phyloP scores from a whole-genome alignment of 2,888 invertebrate species.

The Lamellibrachia satsuma region DNA sequence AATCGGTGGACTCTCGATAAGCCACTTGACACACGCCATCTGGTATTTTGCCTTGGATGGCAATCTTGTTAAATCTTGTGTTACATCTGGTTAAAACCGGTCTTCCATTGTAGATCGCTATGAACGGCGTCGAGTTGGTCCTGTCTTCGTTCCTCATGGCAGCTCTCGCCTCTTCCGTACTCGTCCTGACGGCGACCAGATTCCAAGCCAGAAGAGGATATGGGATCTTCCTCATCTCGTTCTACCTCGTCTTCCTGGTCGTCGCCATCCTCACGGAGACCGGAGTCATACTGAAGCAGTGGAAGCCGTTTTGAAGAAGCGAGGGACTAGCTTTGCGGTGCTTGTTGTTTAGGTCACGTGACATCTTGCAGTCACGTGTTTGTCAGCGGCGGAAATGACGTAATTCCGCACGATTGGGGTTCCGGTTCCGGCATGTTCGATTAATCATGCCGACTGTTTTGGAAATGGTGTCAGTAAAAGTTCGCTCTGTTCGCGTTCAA shows the following conservation, averaged over 20 bases:
- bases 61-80: not conserved
- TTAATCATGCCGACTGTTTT: not conserved
- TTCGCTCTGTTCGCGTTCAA: not conserved
- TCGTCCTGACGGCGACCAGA: conserved; percentile 66
- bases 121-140: conserved; percentile 64
- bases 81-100: not conserved
- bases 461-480: not conserved
- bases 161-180: conserved; percentile 65
- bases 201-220: conserved; percentile 68
- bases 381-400: conserved; percentile 8
- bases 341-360: not conserved
- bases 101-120: conserved; percentile 27
- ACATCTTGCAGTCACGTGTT: not conserved
- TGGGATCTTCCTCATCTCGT: conserved; percentile 66
- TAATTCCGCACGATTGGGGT: not conserved
- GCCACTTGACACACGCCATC: not conserved
- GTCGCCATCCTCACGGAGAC: conserved; percentile 69
- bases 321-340: not conserved
- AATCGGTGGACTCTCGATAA: too few species aligned
- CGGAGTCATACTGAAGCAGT: conserved; percentile 44
- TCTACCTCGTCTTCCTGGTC: conserved; percentile 69
- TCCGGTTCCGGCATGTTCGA: not conserved
- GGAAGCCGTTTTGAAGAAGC: not conserved
- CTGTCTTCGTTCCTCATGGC: conserved; percentile 67
- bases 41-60: not conserved